Conservation (phyloP, 2,888 invertebrate species). For the Galeruca laticollis region DNA sequence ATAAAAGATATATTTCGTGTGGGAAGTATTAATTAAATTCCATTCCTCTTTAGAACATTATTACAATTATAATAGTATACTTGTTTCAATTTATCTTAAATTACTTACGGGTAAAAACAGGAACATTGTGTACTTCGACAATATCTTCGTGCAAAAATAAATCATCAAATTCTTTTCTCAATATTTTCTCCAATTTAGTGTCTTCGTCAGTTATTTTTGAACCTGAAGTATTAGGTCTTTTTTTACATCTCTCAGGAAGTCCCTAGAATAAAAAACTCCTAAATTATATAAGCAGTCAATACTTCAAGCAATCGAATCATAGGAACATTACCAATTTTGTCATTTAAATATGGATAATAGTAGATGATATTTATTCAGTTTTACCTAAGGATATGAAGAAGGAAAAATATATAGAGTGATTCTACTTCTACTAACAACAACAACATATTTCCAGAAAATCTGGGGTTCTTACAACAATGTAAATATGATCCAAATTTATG, state of each 20-base stretch:
- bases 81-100: neutral
- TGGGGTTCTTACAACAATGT: too few species aligned
- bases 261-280: neutral
- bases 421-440: too few species aligned
- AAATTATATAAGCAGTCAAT: neutral
- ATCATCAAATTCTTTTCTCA: constrained; percentile 43
- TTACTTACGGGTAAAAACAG: constrained; percentile 53
- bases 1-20: too few species aligned
- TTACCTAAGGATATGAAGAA: too few species aligned
- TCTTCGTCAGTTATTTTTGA: neutral
- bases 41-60: neutral
- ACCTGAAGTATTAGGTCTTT: neutral
- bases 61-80: neutral
- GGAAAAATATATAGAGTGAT: too few species aligned
- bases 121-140: constrained; percentile 48
- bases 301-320: too few species aligned
- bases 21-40: too few species aligned
- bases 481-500: too few species aligned
- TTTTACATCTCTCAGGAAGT: neutral
- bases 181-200: constrained; percentile 28
- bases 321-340: too few species aligned
- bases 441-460: too few species aligned
- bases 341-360: neutral
- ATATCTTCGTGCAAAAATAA: constrained; percentile 48
- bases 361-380: too few species aligned